These are phyloP conservation scores for Arothron firmamentum DNA, from an alignment of 2,113 vertebrate genomes.

Conservation along the genomic window DNA sequence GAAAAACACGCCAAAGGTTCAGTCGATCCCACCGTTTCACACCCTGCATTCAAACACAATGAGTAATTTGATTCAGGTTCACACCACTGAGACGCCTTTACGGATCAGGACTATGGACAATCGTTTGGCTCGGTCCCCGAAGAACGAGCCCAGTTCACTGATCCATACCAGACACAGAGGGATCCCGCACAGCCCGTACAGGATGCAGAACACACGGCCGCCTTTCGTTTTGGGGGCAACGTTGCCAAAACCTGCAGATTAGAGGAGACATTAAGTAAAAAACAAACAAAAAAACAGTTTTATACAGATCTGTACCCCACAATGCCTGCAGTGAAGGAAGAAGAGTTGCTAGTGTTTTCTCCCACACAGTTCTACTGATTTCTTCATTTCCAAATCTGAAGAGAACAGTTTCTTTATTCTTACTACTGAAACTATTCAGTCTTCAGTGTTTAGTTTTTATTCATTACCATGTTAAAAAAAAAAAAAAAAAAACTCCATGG, in stretches of 20 bases:
- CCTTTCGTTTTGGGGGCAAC: slow-evolving; percentile 88
- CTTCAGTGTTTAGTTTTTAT: too few species aligned
- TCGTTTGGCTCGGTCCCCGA: slow-evolving; percentile 89
- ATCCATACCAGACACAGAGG: slow-evolving; percentile 96
- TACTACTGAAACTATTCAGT: too few species aligned
- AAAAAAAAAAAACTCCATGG: too few species aligned
- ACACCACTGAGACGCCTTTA: slow-evolving; percentile 87
- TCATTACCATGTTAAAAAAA: too few species aligned
- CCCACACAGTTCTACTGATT: too few species aligned
- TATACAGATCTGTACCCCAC: too few species aligned
- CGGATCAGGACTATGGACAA: slow-evolving; percentile 87
- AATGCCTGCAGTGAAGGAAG: too few species aligned
- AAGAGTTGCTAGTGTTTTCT: too few species aligned
- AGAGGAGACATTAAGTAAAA: neutral
- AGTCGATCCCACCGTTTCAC: neutral
- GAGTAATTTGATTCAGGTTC: slow-evolving; percentile 6
- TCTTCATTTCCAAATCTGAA: too few species aligned
- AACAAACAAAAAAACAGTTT: neutral
- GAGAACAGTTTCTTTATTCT: too few species aligned
- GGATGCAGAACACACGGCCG: slow-evolving; percentile 92
- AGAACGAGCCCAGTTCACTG: slow-evolving; percentile 93
- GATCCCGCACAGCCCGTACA: slow-evolving; percentile 94
- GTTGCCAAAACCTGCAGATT: slow-evolving; percentile 87
- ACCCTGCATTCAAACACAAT: neutral
- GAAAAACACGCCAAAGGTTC: slow-evolving; percentile 11